A percentile compares a stretch with the other conserved stretches of the same genome.
These are phyloP conservation scores for Riparia riparia DNA, from an alignment of 2,113 vertebrate genomes.

Conservation along the genomic window DNA sequence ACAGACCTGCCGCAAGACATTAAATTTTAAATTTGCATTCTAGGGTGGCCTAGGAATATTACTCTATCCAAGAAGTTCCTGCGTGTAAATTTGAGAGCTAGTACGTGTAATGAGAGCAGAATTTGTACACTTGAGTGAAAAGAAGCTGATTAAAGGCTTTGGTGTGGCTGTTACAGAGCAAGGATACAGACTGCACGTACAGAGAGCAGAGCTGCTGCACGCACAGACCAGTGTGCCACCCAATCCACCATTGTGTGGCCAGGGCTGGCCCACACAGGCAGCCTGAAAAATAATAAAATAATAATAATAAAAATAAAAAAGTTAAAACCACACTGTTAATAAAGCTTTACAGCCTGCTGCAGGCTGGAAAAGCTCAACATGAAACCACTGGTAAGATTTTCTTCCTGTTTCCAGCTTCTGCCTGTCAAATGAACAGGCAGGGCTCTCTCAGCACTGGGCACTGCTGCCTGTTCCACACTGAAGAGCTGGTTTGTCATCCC, in stretches of 20 bases:
- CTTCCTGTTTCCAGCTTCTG: not conserved
- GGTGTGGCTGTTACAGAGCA: slow-evolving; percentile 20
- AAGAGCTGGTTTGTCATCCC: not conserved
- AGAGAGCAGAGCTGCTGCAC: not conserved
- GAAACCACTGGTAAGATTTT: not conserved
- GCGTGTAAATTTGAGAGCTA: slow-evolving; percentile 71
- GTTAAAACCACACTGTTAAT: not conserved
- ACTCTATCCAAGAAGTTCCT: slow-evolving; percentile 61
- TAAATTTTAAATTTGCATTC: slow-evolving; percentile 76
- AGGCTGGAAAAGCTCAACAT: not conserved
- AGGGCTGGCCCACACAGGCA: not conserved
- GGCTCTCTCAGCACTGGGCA: rapidly evolving
- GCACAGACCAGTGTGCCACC: not conserved
- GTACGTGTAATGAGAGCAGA: slow-evolving; percentile 71
- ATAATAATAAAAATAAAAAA: not conserved
- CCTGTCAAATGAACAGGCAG: not conserved
- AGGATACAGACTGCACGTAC: not conserved
- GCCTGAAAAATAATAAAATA: not conserved
- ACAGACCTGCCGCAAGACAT: slow-evolving; percentile 73
- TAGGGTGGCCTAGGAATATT: slow-evolving; percentile 73
- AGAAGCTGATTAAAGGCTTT: slow-evolving; percentile 72
- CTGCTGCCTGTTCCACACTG: not conserved
- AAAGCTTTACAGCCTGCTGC: not conserved
- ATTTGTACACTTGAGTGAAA: slow-evolving; percentile 69
- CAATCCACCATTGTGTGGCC: not conserved